These are phyloP conservation scores for Melanerpes aurifrons DNA, from an alignment of 2,113 vertebrate genomes.

Conservation along the genomic window DNA sequence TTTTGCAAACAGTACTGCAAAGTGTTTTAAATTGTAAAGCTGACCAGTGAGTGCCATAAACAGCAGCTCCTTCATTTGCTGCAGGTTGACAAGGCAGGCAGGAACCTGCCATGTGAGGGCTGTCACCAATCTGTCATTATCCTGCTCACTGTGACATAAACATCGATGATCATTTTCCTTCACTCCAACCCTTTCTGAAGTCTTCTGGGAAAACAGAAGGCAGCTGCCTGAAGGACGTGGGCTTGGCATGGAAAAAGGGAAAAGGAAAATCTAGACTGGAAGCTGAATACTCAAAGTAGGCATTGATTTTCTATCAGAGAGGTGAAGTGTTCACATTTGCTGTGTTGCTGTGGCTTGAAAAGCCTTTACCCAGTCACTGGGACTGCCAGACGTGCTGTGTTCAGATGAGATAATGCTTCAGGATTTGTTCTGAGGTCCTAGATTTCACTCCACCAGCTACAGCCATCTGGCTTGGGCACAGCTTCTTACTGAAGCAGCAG, in stretches of 20 bases:
- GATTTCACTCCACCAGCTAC: not conserved
- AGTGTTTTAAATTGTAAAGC: not conserved
- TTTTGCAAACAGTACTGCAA: not conserved
- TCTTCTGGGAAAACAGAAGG: not conserved
- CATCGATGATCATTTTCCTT: not conserved
- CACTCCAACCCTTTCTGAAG: not conserved
- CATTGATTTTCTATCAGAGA: not conserved
- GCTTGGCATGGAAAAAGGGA: not conserved
- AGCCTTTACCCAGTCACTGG: not conserved
- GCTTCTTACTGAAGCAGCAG: not conserved
- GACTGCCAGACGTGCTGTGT: not conserved
- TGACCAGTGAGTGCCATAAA: conserved; percentile 2
- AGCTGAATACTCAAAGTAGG: not conserved
- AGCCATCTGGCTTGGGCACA: not conserved
- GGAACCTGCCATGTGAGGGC: not conserved
- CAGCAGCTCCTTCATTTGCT: not conserved
- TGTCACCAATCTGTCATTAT: conserved; percentile 8
- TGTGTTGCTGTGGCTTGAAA: not conserved
- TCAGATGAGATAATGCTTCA: not conserved
- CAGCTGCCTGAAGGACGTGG: not conserved
- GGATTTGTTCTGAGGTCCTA: not conserved
- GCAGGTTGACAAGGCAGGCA: not conserved
- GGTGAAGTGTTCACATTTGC: not conserved
- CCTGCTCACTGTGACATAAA: not conserved
- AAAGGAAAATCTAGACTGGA: not conserved